These are phyloP conservation scores for Melinaea menophilus DNA, from an alignment of 2,888 invertebrate species.

Conservation along the genomic window DNA sequence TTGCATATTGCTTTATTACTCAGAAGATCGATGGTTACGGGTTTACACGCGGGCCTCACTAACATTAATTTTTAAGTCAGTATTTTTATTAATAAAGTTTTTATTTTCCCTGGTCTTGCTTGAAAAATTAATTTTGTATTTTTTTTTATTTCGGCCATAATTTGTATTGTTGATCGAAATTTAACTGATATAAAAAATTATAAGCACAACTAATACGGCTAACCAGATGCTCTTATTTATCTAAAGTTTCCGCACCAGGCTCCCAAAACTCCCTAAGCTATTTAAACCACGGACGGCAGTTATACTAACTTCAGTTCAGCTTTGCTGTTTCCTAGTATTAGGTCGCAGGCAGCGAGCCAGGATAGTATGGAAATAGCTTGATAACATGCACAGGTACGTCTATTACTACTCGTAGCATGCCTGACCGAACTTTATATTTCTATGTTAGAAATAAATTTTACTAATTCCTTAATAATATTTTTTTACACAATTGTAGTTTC, in stretches of 20 bases:
- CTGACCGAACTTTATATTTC: background rate
- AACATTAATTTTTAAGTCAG: background rate
- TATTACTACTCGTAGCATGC: background rate
- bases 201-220: too few relatives aligned
- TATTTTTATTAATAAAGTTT: background rate
- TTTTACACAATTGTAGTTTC: too few relatives aligned
- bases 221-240: background rate
- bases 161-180: too few relatives aligned
- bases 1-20: slow-evolving; percentile 14
- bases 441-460: too few relatives aligned
- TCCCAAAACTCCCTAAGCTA: background rate
- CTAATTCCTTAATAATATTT: too few relatives aligned
- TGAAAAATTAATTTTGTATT: too few relatives aligned
- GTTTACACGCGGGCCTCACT: background rate
- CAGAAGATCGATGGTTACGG: slow-evolving; percentile 4
- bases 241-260: background rate
- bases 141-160: too few relatives aligned
- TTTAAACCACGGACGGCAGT: slow-evolving; percentile 1
- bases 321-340: slow-evolving; percentile 1
- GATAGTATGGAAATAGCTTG: background rate
- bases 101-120: background rate
- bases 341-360: background rate
- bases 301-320: slow-evolving; percentile 2
- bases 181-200: too few relatives aligned
- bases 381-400: background rate